Evolutionary conservation across 2,888 invertebrate genomes (phyloP).

Genomic region (Calameuta filiformis): DNA sequence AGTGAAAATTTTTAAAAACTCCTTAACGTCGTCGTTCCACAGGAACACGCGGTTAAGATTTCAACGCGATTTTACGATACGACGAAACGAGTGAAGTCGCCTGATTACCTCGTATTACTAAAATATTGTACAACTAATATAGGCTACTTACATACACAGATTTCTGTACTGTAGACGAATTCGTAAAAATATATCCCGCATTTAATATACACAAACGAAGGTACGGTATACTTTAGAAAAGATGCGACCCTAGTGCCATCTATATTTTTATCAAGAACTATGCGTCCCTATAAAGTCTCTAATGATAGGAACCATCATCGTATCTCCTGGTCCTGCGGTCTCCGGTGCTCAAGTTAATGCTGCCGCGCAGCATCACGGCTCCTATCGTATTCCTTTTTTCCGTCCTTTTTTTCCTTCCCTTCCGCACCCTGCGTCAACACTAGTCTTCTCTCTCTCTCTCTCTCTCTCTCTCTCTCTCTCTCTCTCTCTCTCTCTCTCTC

Average conservation of each 20-base stretch:
- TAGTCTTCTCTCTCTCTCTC: not conserved
- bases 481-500: not conserved
- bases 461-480: not conserved
- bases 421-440: not conserved
- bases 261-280: not conserved
- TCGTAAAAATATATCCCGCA: not conserved
- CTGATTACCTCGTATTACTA: not conserved
- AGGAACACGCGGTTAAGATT: not conserved
- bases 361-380: constrained; percentile 11
- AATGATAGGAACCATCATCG: constrained; percentile 41
- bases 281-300: constrained; percentile 12
- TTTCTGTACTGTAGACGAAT: not conserved
- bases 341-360: constrained; percentile 15
- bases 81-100: not conserved
- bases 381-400: not conserved
- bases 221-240: not conserved
- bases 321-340: constrained; percentile 26
- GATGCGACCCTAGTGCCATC: not conserved
- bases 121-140: not conserved
- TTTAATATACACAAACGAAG: not conserved
- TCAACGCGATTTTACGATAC: not conserved
- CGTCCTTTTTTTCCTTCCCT: not conserved
- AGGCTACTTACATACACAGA: not conserved
- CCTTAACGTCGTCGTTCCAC: not conserved
- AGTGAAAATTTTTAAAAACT: not conserved